phyloP scores from a whole-genome alignment of 2,797 vertebrate species.

The Gastrophryne carolinensis region DNA sequence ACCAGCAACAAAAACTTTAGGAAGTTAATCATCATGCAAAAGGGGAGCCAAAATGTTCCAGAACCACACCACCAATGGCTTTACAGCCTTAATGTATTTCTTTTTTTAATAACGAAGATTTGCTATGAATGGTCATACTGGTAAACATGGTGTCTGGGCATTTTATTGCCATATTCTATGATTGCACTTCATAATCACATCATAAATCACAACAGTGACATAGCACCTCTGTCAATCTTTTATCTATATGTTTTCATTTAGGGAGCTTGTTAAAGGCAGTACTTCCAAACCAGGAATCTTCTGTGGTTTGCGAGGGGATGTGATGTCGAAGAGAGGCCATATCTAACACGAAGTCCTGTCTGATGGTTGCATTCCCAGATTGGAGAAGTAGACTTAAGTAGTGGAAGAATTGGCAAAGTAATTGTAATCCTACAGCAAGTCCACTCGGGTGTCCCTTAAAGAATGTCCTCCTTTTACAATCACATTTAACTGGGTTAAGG shows the following conservation, averaged over 20 bases:
- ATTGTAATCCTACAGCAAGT: not conserved
- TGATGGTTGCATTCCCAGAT: not conserved
- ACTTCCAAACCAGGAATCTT: not conserved
- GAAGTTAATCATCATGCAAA: conserved; percentile 4
- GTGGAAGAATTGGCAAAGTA: not conserved
- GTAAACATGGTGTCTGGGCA: conserved; percentile 2
- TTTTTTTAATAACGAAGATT: conserved; percentile 11
- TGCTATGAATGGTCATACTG: conserved; percentile 11
- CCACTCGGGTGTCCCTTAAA: not conserved
- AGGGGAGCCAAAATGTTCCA: conserved; percentile 10
- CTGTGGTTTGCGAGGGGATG: conserved; percentile 62
- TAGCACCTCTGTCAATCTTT: conserved; percentile 28
- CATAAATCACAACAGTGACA: conserved; percentile 32
- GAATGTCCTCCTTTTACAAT: conserved; percentile 40
- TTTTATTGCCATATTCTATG: conserved; percentile 39
- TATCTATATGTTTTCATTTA: conserved; percentile 18
- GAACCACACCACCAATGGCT: conserved; percentile 21
- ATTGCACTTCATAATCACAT: conserved; percentile 25
- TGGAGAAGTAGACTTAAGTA: not conserved
- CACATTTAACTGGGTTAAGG: conserved; percentile 75
- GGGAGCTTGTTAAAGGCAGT: conserved; percentile 26
- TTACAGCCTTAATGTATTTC: not conserved
- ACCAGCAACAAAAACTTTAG: not conserved
- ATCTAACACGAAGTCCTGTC: conserved; percentile 7
- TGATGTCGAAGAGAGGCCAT: conserved; percentile 59